phyloP scores from a whole-genome alignment of 2,888 invertebrate genomes.

The Pachliopta kotzebuea region DNA sequence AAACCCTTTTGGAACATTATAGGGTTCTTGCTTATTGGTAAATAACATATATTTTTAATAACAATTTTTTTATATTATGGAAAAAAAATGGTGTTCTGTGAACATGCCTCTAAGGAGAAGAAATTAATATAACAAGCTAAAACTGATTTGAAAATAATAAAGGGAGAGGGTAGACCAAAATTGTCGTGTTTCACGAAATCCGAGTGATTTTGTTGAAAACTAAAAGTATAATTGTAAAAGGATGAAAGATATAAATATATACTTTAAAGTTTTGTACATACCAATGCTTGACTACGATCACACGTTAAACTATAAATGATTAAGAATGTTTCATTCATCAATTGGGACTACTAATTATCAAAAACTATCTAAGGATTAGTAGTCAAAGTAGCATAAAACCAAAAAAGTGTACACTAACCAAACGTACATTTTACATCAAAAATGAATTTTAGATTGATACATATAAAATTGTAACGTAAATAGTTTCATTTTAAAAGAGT shows the following conservation, averaged over 20 bases:
- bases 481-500: too few species aligned
- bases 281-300: too few species aligned
- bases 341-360: too few species aligned
- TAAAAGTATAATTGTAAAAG: neutral
- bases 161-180: neutral
- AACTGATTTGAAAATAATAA: neutral
- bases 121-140: neutral
- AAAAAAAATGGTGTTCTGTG: neutral
- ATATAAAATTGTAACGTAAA: too few species aligned
- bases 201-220: neutral
- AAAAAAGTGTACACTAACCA: neutral
- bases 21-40: constrained; percentile 61
- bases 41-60: constrained; percentile 24
- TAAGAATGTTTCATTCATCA: too few species aligned
- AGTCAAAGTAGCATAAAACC: neutral
- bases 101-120: neutral
- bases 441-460: neutral
- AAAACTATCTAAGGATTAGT: too few species aligned
- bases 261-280: neutral
- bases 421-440: neutral
- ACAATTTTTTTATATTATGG: too few species aligned
- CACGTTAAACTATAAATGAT: too few species aligned
- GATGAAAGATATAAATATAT: neutral
- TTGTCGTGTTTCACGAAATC: neutral
- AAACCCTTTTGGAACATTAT: constrained; percentile 59